Evolutionary conservation across 2,888 invertebrate genomes (phyloP).

Genomic region (Hymenopus coronatus): DNA sequence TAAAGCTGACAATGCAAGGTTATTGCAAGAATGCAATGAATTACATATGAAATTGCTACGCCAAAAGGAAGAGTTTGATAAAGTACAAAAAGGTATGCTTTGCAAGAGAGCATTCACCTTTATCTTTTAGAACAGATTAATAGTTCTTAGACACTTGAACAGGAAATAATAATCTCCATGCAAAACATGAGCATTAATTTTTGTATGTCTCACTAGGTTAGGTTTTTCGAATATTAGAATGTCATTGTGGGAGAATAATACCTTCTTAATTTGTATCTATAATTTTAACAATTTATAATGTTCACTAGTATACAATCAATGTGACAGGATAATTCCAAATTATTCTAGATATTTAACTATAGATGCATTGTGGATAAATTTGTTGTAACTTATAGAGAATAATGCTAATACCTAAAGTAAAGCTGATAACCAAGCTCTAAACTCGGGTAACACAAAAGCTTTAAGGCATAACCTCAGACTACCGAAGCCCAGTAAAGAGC

Average conservation of each 20-base stretch:
- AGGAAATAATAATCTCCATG: background rate
- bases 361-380: no score
- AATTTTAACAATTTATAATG: background rate
- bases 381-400: no score
- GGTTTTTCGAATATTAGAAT: background rate
- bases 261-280: background rate
- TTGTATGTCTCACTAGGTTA: background rate
- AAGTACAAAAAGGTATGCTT: constrained; percentile 52
- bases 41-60: constrained; percentile 65
- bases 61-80: constrained; percentile 62
- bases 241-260: background rate
- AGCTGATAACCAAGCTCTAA: no score
- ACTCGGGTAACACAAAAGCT: no score
- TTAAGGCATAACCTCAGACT: no score
- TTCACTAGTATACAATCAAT: no score
- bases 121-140: constrained; percentile 20
- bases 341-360: no score
- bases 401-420: no score
- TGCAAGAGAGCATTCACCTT: constrained; percentile 32
- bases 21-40: constrained; percentile 72
- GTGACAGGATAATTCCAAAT: no score
- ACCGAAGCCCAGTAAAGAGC: no score
- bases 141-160: background rate
- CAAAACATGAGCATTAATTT: background rate
- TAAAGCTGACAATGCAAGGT: constrained; percentile 74